Percentiles rank a stretch among this genome's conserved stretches.
phyloP scores from a whole-genome alignment of 2,888 invertebrate genomes.

The Hyposoter didymator region DNA sequence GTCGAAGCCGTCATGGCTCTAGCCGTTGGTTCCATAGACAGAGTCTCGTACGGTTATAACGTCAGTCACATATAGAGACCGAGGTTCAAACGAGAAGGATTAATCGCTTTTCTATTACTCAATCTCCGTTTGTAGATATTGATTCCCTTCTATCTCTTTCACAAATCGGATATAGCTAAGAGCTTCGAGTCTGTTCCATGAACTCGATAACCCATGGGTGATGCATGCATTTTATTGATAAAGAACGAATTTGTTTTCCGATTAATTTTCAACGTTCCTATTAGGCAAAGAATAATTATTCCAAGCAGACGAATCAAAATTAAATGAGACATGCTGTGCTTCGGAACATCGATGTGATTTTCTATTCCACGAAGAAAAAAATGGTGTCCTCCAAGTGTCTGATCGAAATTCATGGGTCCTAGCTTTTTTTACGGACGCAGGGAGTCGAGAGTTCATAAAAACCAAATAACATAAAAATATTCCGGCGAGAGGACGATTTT shows the following conservation, averaged over 20 bases:
- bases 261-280: not conserved
- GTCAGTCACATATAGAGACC: slow-evolving; percentile 1
- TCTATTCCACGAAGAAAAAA: not conserved
- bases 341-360: not conserved
- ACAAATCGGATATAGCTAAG: slow-evolving; percentile 35
- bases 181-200: not conserved
- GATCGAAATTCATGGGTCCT: too few species aligned
- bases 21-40: slow-evolving; percentile 16
- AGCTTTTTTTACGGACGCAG: too few species aligned
- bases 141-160: slow-evolving; percentile 38
- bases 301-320: not conserved
- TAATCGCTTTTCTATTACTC: slow-evolving; percentile 35
- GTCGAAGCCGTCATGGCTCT: slow-evolving; percentile 21
- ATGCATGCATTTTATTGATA: not conserved
- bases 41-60: slow-evolving; percentile 11
- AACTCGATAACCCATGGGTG: not conserved
- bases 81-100: slow-evolving; percentile 46
- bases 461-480: not conserved
- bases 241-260: not conserved
- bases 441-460: not conserved
- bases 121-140: slow-evolving; percentile 22
- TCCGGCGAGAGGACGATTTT: not conserved
- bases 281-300: not conserved
- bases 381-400: not conserved
- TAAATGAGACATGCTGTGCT: not conserved